phyloP scores from a whole-genome alignment of 2,888 invertebrate genomes.

The Apotomis betuletana region DNA sequence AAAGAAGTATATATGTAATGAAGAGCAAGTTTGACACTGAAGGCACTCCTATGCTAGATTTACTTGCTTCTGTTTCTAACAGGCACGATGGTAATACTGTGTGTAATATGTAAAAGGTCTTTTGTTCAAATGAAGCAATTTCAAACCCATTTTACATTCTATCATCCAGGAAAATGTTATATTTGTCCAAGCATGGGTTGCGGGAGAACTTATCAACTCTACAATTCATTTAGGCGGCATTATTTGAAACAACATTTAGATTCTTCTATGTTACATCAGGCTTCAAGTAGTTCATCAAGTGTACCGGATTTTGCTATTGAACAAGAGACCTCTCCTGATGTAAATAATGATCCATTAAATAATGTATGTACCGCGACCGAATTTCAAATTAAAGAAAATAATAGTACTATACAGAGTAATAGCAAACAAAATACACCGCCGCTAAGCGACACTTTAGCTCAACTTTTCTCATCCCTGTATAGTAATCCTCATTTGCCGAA shows the following conservation, averaged over 20 bases:
- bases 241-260: conserved; percentile 11
- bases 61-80: conserved; percentile 27
- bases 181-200: conserved; percentile 1
- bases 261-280: not conserved
- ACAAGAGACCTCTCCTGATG: not conserved
- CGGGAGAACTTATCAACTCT: conserved; percentile 10
- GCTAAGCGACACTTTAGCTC: conserved; percentile 12
- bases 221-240: conserved; percentile 12
- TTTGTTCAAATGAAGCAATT: conserved; percentile 18
- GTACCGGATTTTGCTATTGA: conserved; percentile 3
- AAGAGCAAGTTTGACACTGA: conserved; percentile 24
- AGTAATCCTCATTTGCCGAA: conserved; percentile 19
- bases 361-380: not conserved
- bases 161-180: conserved; percentile 6
- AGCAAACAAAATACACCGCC: not conserved
- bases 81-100: conserved; percentile 21
- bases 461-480: conserved; percentile 23
- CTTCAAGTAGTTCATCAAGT: not conserved
- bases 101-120: conserved; percentile 22
- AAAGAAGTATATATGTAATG: conserved; percentile 27
- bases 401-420: conserved; percentile 5
- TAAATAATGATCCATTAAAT: not conserved
- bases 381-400: conserved; percentile 9
- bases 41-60: conserved; percentile 29
- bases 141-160: conserved; percentile 10